These are phyloP conservation scores for Drosophila micromelanica DNA, from an alignment of 1,140 invertebrate species.

Conservation along the genomic window DNA sequence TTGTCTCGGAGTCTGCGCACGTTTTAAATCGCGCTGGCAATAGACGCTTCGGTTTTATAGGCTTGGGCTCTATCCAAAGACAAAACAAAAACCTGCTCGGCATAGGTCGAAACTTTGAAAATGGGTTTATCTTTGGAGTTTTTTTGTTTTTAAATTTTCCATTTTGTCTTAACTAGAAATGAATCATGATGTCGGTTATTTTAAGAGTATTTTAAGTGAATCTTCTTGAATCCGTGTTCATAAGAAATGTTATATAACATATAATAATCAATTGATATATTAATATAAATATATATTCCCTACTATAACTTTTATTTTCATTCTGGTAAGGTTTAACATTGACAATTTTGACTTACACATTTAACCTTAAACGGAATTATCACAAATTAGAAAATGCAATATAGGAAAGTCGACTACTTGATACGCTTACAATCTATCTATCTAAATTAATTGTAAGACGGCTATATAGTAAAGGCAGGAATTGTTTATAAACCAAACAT, in stretches of 20 bases:
- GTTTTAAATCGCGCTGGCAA: slow-evolving; percentile 54
- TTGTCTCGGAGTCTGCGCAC: slow-evolving; percentile 40
- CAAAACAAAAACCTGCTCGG: slow-evolving; percentile 35
- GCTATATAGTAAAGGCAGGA: no score
- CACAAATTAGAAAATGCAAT: not conserved
- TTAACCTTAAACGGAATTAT: not conserved
- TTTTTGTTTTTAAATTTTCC: not conserved
- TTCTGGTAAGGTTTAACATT: slow-evolving; percentile 1
- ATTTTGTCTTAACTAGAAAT: slow-evolving; percentile 22
- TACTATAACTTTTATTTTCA: no score
- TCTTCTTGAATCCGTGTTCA: no score
- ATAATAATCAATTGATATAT: not conserved
- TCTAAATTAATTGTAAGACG: not conserved
- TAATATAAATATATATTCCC: not conserved
- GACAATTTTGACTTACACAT: not conserved
- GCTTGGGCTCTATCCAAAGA: slow-evolving; percentile 18
- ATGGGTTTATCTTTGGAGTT: slow-evolving; percentile 29
- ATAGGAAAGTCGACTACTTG: not conserved
- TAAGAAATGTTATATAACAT: not conserved
- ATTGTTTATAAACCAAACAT: no score
- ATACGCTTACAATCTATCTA: no score
- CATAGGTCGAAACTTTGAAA: slow-evolving; percentile 20
- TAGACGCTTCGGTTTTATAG: slow-evolving; percentile 61
- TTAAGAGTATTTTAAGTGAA: not conserved
- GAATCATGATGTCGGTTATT: slow-evolving; percentile 5